These are phyloP conservation scores for Solen grandis DNA, from an alignment of 1,140 invertebrate species.

Conservation along the genomic window DNA sequence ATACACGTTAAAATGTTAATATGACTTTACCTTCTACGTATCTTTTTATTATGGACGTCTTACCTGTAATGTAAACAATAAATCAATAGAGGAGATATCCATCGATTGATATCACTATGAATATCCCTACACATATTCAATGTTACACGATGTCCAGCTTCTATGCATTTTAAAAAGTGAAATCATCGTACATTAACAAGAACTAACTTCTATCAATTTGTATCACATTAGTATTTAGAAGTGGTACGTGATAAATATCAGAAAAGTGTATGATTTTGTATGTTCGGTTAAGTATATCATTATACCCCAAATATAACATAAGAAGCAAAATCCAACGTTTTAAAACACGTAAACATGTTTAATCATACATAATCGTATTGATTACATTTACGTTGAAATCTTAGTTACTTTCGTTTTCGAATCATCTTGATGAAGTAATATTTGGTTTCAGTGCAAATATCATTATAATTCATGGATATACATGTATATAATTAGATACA, in stretches of 20 bases:
- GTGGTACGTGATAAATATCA: too few relatives aligned
- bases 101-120: neutral
- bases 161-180: neutral
- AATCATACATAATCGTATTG: too few relatives aligned
- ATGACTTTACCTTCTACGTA: slow-evolving; percentile 75
- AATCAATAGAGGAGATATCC: neutral
- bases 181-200: neutral
- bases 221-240: neutral
- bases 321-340: too few relatives aligned
- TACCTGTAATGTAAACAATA: slow-evolving; percentile 69
- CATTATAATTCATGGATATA: neutral
- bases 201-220: neutral
- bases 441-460: neutral
- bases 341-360: too few relatives aligned
- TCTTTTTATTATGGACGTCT: slow-evolving; percentile 78
- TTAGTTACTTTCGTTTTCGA: neutral
- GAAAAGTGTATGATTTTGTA: too few relatives aligned
- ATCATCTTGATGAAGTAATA: neutral
- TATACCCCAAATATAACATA: too few relatives aligned
- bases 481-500: neutral
- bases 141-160: slow-evolving; percentile 1
- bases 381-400: too few relatives aligned
- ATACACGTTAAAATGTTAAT: neutral
- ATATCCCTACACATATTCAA: too few relatives aligned
- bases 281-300: too few relatives aligned